These are phyloP conservation scores for Borostomias antarcticus DNA, from an alignment of 2,797 vertebrate species.

Conservation along the genomic window DNA sequence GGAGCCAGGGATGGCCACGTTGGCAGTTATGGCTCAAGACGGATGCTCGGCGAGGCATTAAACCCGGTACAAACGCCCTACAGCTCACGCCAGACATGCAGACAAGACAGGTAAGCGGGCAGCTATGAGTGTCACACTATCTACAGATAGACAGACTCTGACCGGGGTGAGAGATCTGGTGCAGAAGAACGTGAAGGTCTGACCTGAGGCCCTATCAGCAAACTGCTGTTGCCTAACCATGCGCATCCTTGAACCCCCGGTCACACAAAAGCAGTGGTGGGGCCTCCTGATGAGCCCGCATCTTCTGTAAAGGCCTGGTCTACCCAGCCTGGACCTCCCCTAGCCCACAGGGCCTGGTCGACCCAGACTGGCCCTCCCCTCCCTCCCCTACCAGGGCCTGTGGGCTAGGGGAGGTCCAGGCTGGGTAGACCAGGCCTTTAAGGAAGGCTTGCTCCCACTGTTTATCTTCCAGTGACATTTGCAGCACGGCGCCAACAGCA, in stretches of 20 bases:
- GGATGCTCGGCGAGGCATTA: constrained; percentile 14
- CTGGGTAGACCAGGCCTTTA: constrained; percentile 90
- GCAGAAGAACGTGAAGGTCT: constrained; percentile 74
- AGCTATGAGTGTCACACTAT: not conserved
- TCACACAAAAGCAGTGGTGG: constrained; percentile 82
- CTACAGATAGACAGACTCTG: constrained; percentile 32
- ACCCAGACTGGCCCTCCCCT: constrained; percentile 88
- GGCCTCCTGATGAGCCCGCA: constrained; percentile 18
- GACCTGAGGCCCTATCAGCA: constrained; percentile 79
- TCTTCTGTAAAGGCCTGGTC: constrained; percentile 91
- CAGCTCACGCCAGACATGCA: too few relatives aligned
- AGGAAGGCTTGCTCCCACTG: constrained; percentile 90
- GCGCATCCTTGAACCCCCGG: constrained; percentile 90
- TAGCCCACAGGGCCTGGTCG: constrained; percentile 68
- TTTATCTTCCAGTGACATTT: constrained; percentile 99
- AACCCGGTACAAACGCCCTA: too few relatives aligned
- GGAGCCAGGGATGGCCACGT: constrained; percentile 45
- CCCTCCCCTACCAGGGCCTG: constrained; percentile 85
- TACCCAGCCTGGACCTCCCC: constrained; percentile 78
- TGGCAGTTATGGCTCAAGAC: constrained; percentile 43
- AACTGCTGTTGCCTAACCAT: constrained; percentile 89
- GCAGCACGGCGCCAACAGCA: constrained; percentile 86
- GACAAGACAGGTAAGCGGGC: too few relatives aligned
- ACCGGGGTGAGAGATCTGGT: constrained; percentile 38
- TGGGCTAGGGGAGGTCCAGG: constrained; percentile 66